Evolutionary conservation across 2,113 vertebrate genomes (phyloP), one percentile per base, ranked within the genome.

Genomic region (Quiscalus mexicanus): DNA sequence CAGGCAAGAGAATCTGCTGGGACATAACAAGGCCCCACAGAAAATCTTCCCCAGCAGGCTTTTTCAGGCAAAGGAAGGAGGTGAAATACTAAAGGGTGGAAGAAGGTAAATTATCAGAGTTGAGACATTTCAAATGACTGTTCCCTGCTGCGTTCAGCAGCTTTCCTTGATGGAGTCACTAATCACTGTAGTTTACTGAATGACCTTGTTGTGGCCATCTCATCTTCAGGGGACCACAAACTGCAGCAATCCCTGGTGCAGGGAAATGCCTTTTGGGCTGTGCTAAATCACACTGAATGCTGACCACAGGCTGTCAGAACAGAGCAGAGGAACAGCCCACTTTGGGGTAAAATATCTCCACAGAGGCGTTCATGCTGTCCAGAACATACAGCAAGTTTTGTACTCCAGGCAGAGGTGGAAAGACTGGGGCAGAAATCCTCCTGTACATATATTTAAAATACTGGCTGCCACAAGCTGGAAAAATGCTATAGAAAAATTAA

Each of bases 401-500:
- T 37, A 33, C 76, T 45, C 53, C 5, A 15, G 47, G 81, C 68
- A 96, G 70, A 87, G 71, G 31, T 31, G 22, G 75, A 53, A 24
- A 86, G 63, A 84, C 1, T 17, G 37, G 70, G 45, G 75, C 58
- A 83, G 65, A 64, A 86, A 84, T 47, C 45, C 50, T 82, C 59
- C 49, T 18, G 6, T 20, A 79, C 8, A 5, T 25, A 53, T 12
- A 37, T 22, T 76, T 71, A 53, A 84, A 95, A 92, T 45, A 17
- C 45, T 68, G 78, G 17, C 90, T 92, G 75, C 56, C 93, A 76
- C 63, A 74, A 95, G 80, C 94, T 94, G 74, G 31, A 87, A 96
- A 97, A 94, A 94, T 52, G 78, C 86, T 95, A 97, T 28, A 73
- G 90, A 96, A 97, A 95, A 93, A 97, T 97, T 98, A 98, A 98